A percentile compares a stretch with the other conserved stretches of the same genome.
These are phyloP conservation scores for Neodiprion lecontei DNA, from an alignment of 1,140 invertebrate species.

Conservation along the genomic window DNA sequence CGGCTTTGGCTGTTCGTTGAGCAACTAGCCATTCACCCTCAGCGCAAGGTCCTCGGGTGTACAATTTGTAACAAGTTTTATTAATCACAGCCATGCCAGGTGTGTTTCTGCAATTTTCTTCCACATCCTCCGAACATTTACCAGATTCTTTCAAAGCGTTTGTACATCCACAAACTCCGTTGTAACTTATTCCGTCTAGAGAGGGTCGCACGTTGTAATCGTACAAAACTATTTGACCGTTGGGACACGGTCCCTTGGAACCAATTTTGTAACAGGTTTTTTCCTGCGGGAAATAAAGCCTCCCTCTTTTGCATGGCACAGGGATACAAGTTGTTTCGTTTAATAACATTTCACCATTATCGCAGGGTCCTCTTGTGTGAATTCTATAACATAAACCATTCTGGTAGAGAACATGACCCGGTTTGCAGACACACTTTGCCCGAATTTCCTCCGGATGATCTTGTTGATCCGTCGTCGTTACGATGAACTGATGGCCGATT, in stretches of 20 bases:
- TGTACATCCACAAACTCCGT: slow-evolving; percentile 78
- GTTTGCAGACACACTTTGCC: slow-evolving; percentile 73
- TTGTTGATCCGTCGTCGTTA: slow-evolving; percentile 39
- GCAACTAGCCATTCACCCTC: slow-evolving; percentile 76
- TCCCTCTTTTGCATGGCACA: slow-evolving; percentile 74
- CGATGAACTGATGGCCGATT: slow-evolving; percentile 72
- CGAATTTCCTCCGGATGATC: slow-evolving; percentile 37
- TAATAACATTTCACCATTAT: slow-evolving; percentile 69
- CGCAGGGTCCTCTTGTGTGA: slow-evolving; percentile 79
- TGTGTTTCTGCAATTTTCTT: slow-evolving; percentile 61
- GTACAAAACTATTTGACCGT: slow-evolving; percentile 75
- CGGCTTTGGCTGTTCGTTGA: slow-evolving; percentile 48
- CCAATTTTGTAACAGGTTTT: slow-evolving; percentile 79
- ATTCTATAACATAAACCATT: slow-evolving; percentile 77
- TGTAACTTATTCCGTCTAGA: slow-evolving; percentile 80
- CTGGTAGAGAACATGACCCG: slow-evolving; percentile 70
- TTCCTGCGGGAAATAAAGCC: slow-evolving; percentile 76
- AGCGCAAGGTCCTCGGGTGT: slow-evolving; percentile 76
- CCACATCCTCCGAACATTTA: slow-evolving; percentile 43
- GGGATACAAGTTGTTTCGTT: slow-evolving; percentile 67
- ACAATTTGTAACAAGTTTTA: slow-evolving; percentile 73
- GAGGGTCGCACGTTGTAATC: slow-evolving; percentile 78
- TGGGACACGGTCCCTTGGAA: slow-evolving; percentile 72
- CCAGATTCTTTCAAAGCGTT: slow-evolving; percentile 46
- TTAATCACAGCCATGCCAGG: slow-evolving; percentile 69